phyloP scores from a whole-genome alignment of 1,140 invertebrate genomes.

The Drosophila pectinifera region DNA sequence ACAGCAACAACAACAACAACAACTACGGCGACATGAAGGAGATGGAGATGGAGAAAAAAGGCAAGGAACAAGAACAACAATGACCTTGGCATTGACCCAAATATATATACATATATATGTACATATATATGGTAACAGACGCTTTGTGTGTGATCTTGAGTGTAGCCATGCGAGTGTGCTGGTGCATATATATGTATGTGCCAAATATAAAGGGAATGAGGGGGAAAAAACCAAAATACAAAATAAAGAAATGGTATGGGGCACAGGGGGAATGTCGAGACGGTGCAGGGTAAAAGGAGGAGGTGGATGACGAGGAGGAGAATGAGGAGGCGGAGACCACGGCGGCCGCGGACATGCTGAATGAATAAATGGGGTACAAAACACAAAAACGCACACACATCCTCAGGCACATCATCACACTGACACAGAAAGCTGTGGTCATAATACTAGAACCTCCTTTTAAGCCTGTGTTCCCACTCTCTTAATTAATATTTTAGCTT shows the following conservation, averaged over 20 bases:
- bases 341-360: constrained; percentile 58
- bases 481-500: neutral
- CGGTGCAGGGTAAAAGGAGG: constrained; percentile 4
- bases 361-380: constrained; percentile 72
- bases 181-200: constrained; percentile 41
- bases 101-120: constrained; percentile 30
- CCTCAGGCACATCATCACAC: constrained; percentile 10
- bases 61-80: constrained; percentile 67
- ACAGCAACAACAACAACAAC: constrained; percentile 10
- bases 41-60: constrained; percentile 33
- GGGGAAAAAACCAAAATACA: constrained; percentile 47
- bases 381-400: constrained; percentile 40
- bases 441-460: neutral
- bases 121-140: constrained; percentile 47
- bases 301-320: neutral
- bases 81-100: constrained; percentile 81
- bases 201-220: constrained; percentile 68
- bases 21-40: constrained; percentile 36
- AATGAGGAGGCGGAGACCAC: constrained; percentile 10
- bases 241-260: constrained; percentile 61
- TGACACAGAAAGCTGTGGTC: neutral
- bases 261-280: constrained; percentile 52
- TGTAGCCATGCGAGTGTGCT: constrained; percentile 61
- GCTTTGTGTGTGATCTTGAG: constrained; percentile 75
- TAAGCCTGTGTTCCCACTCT: neutral